Base-by-base conservation (phyloP, 2,797 vertebrate species). In the Tadarida brasiliensis region DNA sequence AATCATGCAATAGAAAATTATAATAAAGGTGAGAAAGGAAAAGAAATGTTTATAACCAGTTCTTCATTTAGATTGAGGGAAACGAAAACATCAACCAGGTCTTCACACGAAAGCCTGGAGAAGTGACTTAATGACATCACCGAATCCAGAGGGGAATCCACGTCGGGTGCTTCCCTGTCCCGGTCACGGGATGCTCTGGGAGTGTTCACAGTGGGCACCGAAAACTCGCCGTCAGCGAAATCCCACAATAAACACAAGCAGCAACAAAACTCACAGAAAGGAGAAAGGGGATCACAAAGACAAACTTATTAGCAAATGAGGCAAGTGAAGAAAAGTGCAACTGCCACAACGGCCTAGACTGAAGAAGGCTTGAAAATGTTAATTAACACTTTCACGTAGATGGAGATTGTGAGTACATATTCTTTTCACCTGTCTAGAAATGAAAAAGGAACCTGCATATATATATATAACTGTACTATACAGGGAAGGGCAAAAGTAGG, bases 381-480 rank as follows among this genome's bases (percentile, higher is more conserved):
- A 93, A 91, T 92, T 70, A 93, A 65, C 3, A 7, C 73, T 93
- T 65, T 54, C 51, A 68, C 28, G 80, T 51, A 73, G 24, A 73
- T 35, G 12, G 49, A 56, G 39, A 90, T 10, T 77, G 15, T 65
- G 65, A 77, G 14, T 20, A 84, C 28, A 24, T 20, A n/a, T 17
- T 80, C 54, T 86, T 70, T 74, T 56, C 5, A 76, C 61, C 11
- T 90, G n/a, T 83, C 90, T 71, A 78, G 24, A 63, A 83, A 51
- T 81, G 2, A 70, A 90, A 95, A 28, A 83, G 20, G 81, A 61
- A 33, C 16, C 28, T 14, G 26, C 11, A 71, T n/a, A 30, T 16
- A 20, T 5, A 61, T 39, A 39, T n/a, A 70, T 70, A 70, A 70
- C 22, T 24, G 33, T 24, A 39, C 1, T 17, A 70, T 12, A 39